phyloP scores from a whole-genome alignment of 1,140 invertebrate species.

The Drosophila pachea region DNA sequence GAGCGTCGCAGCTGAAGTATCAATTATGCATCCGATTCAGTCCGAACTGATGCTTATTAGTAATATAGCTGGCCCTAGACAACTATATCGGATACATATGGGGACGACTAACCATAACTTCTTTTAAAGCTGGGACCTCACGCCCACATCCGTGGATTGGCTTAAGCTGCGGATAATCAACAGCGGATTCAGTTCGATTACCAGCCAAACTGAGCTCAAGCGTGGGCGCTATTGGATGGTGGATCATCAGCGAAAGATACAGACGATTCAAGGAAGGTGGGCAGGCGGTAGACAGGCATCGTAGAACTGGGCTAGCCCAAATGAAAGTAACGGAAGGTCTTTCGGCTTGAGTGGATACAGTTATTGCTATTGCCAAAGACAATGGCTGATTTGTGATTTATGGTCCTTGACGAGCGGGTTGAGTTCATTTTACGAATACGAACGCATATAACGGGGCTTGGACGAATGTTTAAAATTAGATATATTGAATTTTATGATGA shows the following conservation, averaged over 20 bases:
- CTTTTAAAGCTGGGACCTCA: background rate
- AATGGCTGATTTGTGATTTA: slow-evolving; percentile 66
- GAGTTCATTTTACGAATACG: no score
- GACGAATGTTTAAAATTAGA: no score
- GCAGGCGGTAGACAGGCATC: slow-evolving; percentile 2
- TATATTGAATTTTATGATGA: no score
- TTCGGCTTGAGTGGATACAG: background rate
- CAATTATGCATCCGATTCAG: slow-evolving; percentile 29
- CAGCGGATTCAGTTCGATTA: background rate
- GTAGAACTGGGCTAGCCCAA: background rate
- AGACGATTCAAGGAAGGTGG: slow-evolving; percentile 10
- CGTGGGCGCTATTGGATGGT: slow-evolving; percentile 64
- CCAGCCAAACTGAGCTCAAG: background rate
- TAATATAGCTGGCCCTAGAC: no score
- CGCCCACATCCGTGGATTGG: background rate
- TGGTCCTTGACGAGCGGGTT: slow-evolving; percentile 13
- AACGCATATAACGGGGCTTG: no score
- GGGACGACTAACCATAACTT: background rate
- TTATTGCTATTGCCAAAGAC: slow-evolving; percentile 39
- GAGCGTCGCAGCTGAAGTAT: slow-evolving; percentile 47
- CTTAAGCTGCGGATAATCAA: background rate
- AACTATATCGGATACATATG: no score
- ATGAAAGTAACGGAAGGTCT: slow-evolving; percentile 4
- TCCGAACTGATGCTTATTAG: no score
- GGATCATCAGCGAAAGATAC: slow-evolving; percentile 59